A percentile compares a stretch with the other conserved stretches of the same genome.
These are phyloP conservation scores for Drosophila varians DNA, from an alignment of 1,140 invertebrate genomes.

Conservation along the genomic window DNA sequence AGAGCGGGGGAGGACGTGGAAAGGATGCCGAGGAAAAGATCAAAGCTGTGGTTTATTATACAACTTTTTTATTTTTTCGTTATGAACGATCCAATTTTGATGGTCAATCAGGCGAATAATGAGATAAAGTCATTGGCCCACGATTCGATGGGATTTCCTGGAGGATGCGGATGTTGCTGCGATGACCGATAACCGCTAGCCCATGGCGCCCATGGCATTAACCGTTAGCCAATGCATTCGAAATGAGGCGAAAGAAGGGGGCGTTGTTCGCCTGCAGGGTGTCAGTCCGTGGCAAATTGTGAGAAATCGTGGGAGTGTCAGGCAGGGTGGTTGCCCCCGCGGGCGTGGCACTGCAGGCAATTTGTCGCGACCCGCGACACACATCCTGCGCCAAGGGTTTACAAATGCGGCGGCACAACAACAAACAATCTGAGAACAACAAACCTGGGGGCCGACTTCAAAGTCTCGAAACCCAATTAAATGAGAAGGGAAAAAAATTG, in stretches of 20 bases:
- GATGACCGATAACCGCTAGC: conserved; percentile 19
- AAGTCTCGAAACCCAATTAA: conserved; percentile 52
- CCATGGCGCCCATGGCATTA: conserved; percentile 39
- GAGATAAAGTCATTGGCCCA: conserved; percentile 62
- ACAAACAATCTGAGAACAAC: conserved; percentile 26
- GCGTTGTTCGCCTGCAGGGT: conserved; percentile 6
- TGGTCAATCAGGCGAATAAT: conserved; percentile 74
- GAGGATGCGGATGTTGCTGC: background rate
- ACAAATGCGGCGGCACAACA: conserved; percentile 45
- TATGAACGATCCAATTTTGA: conserved; percentile 68
- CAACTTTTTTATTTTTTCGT: conserved; percentile 67
- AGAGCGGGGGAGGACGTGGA: background rate
- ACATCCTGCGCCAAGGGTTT: conserved; percentile 29
- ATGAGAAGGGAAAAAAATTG: conserved; percentile 25
- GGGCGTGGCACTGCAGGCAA: conserved; percentile 34
- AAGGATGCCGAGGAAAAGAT: conserved; percentile 36
- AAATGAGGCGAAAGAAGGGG: conserved; percentile 42
- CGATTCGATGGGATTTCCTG: conserved; percentile 14
- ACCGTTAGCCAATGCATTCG: conserved; percentile 57
- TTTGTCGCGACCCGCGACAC: conserved; percentile 31
- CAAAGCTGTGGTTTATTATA: conserved; percentile 67
- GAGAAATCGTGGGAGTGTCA: conserved; percentile 13
- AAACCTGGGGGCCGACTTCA: conserved; percentile 43
- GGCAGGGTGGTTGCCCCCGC: background rate
- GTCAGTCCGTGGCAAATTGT: conserved; percentile 36